Conservation (phyloP, 2,888 invertebrate genomes). For the Amiota minor region DNA sequence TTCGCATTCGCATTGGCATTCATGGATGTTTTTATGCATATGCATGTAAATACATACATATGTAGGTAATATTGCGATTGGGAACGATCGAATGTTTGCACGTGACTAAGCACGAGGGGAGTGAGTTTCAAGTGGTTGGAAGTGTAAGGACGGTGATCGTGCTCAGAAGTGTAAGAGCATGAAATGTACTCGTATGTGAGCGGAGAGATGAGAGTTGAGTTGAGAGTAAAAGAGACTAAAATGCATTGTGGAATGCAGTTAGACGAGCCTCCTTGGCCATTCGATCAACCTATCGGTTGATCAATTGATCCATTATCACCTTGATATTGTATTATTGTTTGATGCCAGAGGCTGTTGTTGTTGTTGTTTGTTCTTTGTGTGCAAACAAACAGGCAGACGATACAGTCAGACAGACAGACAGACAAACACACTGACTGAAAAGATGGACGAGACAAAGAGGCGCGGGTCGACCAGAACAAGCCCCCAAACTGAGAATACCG, state of each 20-base stretch:
- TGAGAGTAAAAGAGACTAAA: neutral
- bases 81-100: neutral
- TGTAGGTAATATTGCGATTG: neutral
- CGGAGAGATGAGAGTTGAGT: neutral
- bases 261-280: conserved; percentile 13
- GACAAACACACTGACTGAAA: neutral
- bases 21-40: neutral
- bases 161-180: no score
- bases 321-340: no score
- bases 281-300: no score
- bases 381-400: no score
- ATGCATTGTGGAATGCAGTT: conserved; percentile 17
- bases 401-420: neutral
- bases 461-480: neutral
- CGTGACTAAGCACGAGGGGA: neutral
- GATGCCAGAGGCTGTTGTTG: no score
- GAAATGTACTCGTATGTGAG: neutral
- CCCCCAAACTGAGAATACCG: conserved; percentile 1
- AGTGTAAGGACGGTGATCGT: neutral
- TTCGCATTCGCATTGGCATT: neutral
- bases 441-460: neutral
- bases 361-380: no score
- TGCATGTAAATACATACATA: neutral
- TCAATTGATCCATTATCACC: no score
- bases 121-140: neutral